Percentiles rank a stretch among this genome's conserved stretches.
phyloP scores from a whole-genome alignment of 2,113 vertebrate species.

The Peucedramus taeniatus region DNA sequence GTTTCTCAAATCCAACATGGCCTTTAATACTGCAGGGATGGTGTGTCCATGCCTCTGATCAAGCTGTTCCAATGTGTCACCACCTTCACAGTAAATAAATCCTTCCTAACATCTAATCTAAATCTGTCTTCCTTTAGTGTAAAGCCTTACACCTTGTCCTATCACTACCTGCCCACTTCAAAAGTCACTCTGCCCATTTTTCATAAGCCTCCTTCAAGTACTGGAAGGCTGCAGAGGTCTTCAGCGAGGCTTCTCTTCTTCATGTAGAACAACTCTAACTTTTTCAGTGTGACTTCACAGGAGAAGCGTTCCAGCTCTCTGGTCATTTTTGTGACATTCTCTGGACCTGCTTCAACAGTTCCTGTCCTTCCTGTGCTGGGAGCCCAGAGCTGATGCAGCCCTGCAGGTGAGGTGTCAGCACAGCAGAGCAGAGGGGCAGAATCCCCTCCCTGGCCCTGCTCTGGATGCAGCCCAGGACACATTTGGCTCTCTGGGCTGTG shows the following conservation, averaged over 20 bases:
- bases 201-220: background rate
- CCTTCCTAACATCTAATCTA: background rate
- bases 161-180: background rate
- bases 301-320: background rate
- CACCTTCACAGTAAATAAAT: background rate
- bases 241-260: background rate
- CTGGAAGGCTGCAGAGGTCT: background rate
- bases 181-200: background rate
- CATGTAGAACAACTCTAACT: background rate
- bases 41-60: background rate
- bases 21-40: background rate
- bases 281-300: background rate
- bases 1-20: background rate
- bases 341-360: accelerated
- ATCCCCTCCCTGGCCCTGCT: background rate
- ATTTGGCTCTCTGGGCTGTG: background rate
- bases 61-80: background rate
- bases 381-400: background rate
- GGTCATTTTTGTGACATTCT: background rate
- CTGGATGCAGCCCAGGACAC: background rate
- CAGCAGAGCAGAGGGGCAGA: background rate
- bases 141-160: background rate
- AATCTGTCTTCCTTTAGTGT: background rate
- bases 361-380: background rate
- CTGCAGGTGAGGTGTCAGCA: background rate